These are phyloP conservation scores for Thamnaconus septentrionalis DNA, from an alignment of 2,113 vertebrate genomes.

Conservation along the genomic window DNA sequence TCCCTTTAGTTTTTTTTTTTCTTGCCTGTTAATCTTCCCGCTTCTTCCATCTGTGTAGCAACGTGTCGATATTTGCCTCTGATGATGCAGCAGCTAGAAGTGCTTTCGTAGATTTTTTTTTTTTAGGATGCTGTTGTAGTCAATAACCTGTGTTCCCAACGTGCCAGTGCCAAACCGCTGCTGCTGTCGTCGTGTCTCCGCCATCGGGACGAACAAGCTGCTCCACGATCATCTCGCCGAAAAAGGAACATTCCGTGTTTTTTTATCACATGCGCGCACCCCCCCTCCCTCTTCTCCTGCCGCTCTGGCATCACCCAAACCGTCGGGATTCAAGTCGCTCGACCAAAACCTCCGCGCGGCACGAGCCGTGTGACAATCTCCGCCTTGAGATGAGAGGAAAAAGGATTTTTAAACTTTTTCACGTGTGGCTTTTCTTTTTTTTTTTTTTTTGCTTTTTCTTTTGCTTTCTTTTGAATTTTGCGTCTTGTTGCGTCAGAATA, in stretches of 20 bases:
- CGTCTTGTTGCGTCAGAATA: constrained; percentile 55
- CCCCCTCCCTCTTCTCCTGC: neutral
- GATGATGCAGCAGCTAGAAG: constrained; percentile 9
- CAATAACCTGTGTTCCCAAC: no score
- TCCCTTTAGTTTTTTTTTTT: no score
- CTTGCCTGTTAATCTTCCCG: no score
- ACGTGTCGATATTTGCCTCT: neutral
- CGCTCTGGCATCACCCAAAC: neutral
- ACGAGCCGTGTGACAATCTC: constrained; percentile 51
- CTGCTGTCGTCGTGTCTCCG: neutral
- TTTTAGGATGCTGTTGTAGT: no score
- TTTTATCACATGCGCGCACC: no score
- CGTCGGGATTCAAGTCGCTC: constrained; percentile 9
- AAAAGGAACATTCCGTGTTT: no score
- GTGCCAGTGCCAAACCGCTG: no score
- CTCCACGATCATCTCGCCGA: neutral
- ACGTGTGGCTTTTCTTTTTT: constrained; percentile 12
- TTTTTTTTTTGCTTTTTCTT: constrained; percentile 45
- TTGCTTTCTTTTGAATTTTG: constrained; percentile 35
- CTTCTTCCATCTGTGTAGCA: no score
- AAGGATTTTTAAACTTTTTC: constrained; percentile 22
- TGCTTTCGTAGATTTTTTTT: neutral
- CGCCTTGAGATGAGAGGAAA: constrained; percentile 20
- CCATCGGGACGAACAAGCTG: neutral
- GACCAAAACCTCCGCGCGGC: constrained; percentile 44